These are phyloP conservation scores for Mactromeris polynyma DNA, from an alignment of 2,888 invertebrate species.

Conservation along the genomic window DNA sequence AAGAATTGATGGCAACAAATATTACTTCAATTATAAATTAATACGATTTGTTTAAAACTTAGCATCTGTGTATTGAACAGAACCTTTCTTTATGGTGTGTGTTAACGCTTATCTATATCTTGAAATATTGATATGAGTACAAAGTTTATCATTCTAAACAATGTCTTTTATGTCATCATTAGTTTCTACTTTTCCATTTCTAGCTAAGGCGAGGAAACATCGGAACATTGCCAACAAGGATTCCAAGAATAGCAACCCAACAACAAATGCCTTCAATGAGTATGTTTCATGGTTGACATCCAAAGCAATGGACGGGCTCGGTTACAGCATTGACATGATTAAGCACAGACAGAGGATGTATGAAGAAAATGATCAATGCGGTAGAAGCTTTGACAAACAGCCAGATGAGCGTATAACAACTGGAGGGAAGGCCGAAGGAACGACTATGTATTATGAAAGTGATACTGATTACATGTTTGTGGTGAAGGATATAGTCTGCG, in stretches of 20 bases:
- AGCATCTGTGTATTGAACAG: no score
- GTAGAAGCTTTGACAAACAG: background rate
- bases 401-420: constrained; percentile 24
- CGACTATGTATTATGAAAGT: constrained; percentile 42
- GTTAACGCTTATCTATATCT: no score
- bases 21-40: no score
- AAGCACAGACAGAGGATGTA: constrained; percentile 19
- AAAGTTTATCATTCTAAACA: no score
- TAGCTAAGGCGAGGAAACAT: background rate
- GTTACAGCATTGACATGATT: constrained; percentile 24
- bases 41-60: no score
- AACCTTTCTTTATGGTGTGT: no score
- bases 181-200: no score
- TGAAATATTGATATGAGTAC: no score
- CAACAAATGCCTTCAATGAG: background rate
- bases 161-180: background rate
- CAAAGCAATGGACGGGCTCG: background rate
- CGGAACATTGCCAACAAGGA: background rate
- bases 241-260: background rate
- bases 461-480: constrained; percentile 38
- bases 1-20: no score
- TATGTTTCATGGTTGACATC: background rate
- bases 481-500: constrained; percentile 19
- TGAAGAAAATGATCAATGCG: constrained; percentile 3
- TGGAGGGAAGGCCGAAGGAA: constrained; percentile 47